A percentile compares a stretch with the other conserved stretches of the same genome.
Conservation (phyloP, 2,888 invertebrate species). For the Seira ritae region DNA sequence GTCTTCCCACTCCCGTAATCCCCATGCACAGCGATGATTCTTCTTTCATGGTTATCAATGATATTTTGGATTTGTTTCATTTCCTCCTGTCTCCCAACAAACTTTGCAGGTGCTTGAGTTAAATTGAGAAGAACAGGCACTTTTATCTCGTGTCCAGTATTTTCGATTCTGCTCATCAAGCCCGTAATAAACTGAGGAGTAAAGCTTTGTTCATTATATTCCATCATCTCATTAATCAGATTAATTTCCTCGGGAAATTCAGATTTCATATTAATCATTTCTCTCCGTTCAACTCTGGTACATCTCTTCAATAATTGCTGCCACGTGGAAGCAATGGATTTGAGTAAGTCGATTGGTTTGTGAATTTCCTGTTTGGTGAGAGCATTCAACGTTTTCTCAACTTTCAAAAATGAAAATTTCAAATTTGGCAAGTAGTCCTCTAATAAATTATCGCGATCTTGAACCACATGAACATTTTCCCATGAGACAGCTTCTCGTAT, state of each 20-base stretch:
- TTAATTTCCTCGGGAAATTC: not conserved
- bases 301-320: not conserved
- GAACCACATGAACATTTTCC: slow-evolving; percentile 17
- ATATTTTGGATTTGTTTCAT: not conserved
- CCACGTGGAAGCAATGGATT: not conserved
- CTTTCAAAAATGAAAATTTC: slow-evolving; percentile 17
- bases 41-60: not conserved
- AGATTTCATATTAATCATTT: not conserved
- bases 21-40: slow-evolving; percentile 30
- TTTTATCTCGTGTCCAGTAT: too few relatives aligned
- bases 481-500: not conserved
- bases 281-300: not conserved
- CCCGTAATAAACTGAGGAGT: too few relatives aligned
- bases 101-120: too few relatives aligned
- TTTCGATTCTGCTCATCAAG: too few relatives aligned
- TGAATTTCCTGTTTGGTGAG: too few relatives aligned
- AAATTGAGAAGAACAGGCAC: too few relatives aligned
- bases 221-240: not conserved
- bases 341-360: not conserved
- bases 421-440: slow-evolving; percentile 3
- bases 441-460: not conserved
- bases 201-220: too few relatives aligned
- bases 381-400: too few relatives aligned
- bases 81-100: slow-evolving; percentile 2
- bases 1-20: slow-evolving; percentile 32